Evolutionary conservation across 2,888 invertebrate species (phyloP).

Genomic region (Dorcus parallelipipedus): DNA sequence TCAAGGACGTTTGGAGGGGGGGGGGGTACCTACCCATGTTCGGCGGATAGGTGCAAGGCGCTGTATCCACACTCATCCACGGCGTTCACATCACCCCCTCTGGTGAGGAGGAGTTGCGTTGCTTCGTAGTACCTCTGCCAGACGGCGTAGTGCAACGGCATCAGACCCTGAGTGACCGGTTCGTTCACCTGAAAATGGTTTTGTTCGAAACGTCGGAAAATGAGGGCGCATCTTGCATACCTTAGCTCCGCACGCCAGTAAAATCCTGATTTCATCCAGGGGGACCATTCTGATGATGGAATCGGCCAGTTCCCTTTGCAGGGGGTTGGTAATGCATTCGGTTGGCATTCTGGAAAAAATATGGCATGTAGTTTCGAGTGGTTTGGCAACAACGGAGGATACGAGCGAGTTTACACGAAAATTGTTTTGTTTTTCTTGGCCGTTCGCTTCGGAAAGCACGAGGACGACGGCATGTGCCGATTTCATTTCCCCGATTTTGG

Average conservation of each 20-base stretch:
- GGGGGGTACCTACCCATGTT: conserved; percentile 64
- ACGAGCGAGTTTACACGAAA: background rate
- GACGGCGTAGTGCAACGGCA: conserved; percentile 89
- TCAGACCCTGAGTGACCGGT: conserved; percentile 79
- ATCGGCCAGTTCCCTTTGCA: conserved; percentile 85
- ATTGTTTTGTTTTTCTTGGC: background rate
- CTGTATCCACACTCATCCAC: conserved; percentile 89
- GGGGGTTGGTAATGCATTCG: conserved; percentile 69
- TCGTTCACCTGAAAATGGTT: conserved; percentile 57
- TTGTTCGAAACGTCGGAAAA: background rate
- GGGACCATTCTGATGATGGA: conserved; percentile 85
- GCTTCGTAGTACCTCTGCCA: conserved; percentile 83
- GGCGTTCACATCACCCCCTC: conserved; percentile 79
- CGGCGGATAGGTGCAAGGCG: conserved; percentile 85
- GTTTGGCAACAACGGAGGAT: background rate
- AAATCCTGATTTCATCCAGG: conserved; percentile 79
- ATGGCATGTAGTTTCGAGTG: no score
- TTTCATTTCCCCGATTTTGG: no score
- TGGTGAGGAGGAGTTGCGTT: conserved; percentile 72
- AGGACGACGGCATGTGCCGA: no score
- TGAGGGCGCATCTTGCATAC: conserved; percentile 39
- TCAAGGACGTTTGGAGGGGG: background rate
- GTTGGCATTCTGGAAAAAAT: conserved; percentile 59
- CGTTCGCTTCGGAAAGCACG: no score
- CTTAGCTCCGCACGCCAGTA: conserved; percentile 84